These are phyloP conservation scores for Apotomis turbidana DNA, from an alignment of 2,888 invertebrate species.

Conservation along the genomic window DNA sequence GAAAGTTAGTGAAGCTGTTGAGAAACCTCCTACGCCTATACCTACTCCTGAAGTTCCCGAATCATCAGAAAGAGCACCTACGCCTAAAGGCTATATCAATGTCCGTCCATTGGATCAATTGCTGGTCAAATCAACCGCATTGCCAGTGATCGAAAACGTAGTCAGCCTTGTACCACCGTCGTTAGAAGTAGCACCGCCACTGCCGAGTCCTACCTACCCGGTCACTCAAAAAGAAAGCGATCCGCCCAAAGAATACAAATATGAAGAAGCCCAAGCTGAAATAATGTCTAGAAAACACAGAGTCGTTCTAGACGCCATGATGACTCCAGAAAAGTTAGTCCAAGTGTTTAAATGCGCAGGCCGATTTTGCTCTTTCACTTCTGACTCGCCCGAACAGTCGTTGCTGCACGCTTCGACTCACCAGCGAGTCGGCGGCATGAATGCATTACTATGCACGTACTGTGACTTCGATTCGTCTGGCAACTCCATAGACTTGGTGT, in stretches of 20 bases:
- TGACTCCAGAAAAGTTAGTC: constrained; percentile 72
- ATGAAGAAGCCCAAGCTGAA: constrained; percentile 67
- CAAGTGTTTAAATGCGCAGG: constrained; percentile 76
- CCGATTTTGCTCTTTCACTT: constrained; percentile 70
- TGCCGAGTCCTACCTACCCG: constrained; percentile 51
- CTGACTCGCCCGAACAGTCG: constrained; percentile 67
- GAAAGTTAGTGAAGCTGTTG: constrained; percentile 38
- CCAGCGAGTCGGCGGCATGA: constrained; percentile 63
- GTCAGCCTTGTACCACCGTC: constrained; percentile 73
- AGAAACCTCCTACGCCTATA: constrained; percentile 32
- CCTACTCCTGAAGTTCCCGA: constrained; percentile 21
- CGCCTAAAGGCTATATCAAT: constrained; percentile 59
- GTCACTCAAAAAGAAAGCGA: constrained; percentile 42
- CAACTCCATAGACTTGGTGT: constrained; percentile 71
- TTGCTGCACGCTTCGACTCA: constrained; percentile 71
- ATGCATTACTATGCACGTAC: constrained; percentile 84
- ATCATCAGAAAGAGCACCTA: constrained; percentile 43
- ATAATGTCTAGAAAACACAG: constrained; percentile 69
- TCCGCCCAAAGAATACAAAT: constrained; percentile 52
- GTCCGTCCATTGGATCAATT: constrained; percentile 73
- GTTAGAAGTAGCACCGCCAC: constrained; percentile 48
- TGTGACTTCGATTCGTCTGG: constrained; percentile 74
- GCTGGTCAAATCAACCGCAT: constrained; percentile 54
- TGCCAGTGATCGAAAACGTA: constrained; percentile 80
- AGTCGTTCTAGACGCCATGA: constrained; percentile 76